These are phyloP conservation scores for Entosphenus tridentatus DNA, from an alignment of 2,113 vertebrate genomes.

Conservation along the genomic window DNA sequence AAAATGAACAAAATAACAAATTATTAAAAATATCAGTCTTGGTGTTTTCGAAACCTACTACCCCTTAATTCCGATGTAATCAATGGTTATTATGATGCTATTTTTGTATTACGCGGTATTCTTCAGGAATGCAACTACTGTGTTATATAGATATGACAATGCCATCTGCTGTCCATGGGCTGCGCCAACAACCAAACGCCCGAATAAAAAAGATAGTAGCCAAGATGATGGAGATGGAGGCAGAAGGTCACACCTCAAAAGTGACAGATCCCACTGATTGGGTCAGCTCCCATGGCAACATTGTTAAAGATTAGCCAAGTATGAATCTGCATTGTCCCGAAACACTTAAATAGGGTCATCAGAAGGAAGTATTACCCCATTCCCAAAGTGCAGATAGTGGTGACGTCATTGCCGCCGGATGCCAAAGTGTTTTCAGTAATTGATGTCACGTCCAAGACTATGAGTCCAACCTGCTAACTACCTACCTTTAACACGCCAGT, in stretches of 20 bases:
- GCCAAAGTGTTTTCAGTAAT: slow-evolving; percentile 4
- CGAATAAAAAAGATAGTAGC: neutral
- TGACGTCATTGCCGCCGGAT: neutral
- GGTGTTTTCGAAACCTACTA: too few species aligned
- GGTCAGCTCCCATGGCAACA: neutral
- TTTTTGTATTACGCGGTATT: too few species aligned
- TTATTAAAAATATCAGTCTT: too few species aligned
- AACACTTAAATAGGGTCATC: neutral
- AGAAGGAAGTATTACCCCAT: neutral
- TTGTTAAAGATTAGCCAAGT: neutral
- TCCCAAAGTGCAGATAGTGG: neutral
- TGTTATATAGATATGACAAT: too few species aligned
- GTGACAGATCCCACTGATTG: neutral
- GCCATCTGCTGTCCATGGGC: neutral
- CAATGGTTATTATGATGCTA: too few species aligned
- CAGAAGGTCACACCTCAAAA: neutral
- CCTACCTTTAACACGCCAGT: neutral
- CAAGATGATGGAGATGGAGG: neutral
- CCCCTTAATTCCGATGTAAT: too few species aligned
- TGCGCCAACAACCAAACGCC: neutral
- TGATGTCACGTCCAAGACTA: neutral
- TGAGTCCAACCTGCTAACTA: neutral
- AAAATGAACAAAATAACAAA: too few species aligned
- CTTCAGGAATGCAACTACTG: too few species aligned
- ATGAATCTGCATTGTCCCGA: neutral